phyloP scores from a whole-genome alignment of 1,140 invertebrate species.

The Musca vetustissima region DNA sequence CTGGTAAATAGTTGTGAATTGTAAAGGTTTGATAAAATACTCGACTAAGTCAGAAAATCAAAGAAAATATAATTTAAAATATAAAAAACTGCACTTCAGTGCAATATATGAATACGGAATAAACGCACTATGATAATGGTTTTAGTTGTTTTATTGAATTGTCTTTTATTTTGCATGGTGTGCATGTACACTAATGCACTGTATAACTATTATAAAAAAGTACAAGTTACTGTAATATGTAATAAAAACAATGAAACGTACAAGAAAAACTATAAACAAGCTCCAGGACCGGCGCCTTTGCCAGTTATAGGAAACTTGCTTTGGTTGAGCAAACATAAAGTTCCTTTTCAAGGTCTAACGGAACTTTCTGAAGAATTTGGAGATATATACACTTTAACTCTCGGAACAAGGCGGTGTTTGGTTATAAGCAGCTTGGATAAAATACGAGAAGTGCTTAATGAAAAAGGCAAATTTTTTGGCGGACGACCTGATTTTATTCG shows the following conservation, averaged over 20 bases:
- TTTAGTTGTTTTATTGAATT: too few relatives aligned
- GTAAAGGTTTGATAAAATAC: too few relatives aligned
- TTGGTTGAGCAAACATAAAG: slow-evolving; percentile 65
- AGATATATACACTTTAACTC: slow-evolving; percentile 70
- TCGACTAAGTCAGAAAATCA: too few relatives aligned
- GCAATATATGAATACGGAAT: too few relatives aligned
- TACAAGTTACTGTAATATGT: background rate
- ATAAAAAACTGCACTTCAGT: too few relatives aligned
- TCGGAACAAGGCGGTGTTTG: slow-evolving; percentile 71
- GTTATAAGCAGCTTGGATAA: slow-evolving; percentile 74
- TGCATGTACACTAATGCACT: background rate
- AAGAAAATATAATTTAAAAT: too few relatives aligned
- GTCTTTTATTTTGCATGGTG: too few relatives aligned
- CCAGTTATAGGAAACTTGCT: slow-evolving; percentile 74
- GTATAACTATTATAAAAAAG: background rate
- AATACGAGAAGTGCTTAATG: slow-evolving; percentile 78
- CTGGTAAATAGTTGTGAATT: too few relatives aligned
- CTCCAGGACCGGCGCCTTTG: slow-evolving; percentile 66
- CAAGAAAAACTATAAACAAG: slow-evolving; percentile 35
- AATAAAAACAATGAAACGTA: background rate
- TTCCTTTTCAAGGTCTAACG: slow-evolving; percentile 74
- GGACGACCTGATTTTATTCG: slow-evolving; percentile 78
- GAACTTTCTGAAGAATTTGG: slow-evolving; percentile 71
- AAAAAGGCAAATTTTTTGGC: slow-evolving; percentile 77
- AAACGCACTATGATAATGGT: too few relatives aligned